Base-by-base conservation (phyloP, 2,888 invertebrate species). In the Volucella zonaria region DNA sequence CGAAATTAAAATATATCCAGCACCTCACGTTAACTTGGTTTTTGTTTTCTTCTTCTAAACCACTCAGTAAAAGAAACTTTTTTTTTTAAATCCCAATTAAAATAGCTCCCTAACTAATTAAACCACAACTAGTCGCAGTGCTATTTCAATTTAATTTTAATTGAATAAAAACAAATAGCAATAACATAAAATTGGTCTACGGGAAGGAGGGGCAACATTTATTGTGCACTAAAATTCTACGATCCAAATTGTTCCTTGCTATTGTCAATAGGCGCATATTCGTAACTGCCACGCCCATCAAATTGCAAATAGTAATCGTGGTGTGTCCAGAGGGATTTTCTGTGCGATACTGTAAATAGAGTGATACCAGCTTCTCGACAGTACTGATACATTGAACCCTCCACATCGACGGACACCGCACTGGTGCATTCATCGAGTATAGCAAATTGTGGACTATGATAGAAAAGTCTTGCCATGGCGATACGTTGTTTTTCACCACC, bases 351-450 rank as follows among this genome's bases (percentile, higher is more conserved):
- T 0, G 99, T 99, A 92, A 99, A 97, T 43, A 99, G 93, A 0
- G 99, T 98, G 90, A 99, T 99, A 75, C 91, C 89, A 86, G 94
- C 95, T 93, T 97, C 95, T 88, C 96, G 93, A 90, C 98, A 98
- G 92, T 98, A 97, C 88, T 96, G 95, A 90, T 99, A 99, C 97
- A 99, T 99, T 87, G 95, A 95, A 40, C 98, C 98, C 91, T 99
- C 99, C 0, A 99, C 99, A 91, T 99, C 99, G 0, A 99, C 97
- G 62, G 98, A 98, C 0, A 99, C 99, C 0, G 99, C 99, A 91
- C 98, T 98, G 0, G 99, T 99, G 91, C 99, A 99, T 92, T 99
- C 99, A 90, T 99, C 99, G 88, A 99, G 93, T 89, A 99, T 99
- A 11, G 99, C 99, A 93, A 99, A 99, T 92, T 99, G 98, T 0